phyloP scores from a whole-genome alignment of 2,888 invertebrate genomes.

The Ctena decussata region DNA sequence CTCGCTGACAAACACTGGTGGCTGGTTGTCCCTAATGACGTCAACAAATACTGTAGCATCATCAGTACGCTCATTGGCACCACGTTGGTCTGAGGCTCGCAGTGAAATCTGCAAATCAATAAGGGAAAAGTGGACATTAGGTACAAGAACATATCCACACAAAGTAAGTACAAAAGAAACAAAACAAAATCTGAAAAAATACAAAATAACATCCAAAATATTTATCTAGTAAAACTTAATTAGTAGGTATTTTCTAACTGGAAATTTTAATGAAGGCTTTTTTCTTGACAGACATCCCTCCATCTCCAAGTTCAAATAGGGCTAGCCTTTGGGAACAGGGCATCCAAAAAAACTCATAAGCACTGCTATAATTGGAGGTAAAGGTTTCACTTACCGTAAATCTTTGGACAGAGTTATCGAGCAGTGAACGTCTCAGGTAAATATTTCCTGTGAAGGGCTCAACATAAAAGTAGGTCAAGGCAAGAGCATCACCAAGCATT shows the following conservation, averaged over 20 bases:
- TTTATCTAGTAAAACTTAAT: no score
- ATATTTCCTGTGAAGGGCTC: conserved; percentile 74
- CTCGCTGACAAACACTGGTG: conserved; percentile 67
- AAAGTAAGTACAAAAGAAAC: no score
- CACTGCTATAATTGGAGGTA: no score
- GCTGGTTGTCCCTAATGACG: conserved; percentile 70
- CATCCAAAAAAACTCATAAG: no score
- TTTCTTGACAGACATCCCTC: no score
- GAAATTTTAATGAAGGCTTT: no score
- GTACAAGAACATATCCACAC: not conserved
- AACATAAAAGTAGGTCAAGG: conserved; percentile 70
- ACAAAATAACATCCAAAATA: no score
- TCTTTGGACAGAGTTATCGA: conserved; percentile 29
- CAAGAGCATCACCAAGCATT: not conserved
- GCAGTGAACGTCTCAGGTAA: conserved; percentile 65
- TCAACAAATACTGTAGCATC: conserved; percentile 71
- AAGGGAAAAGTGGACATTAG: not conserved
- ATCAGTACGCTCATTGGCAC: conserved; percentile 68
- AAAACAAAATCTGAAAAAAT: no score
- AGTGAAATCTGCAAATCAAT: conserved; percentile 61
- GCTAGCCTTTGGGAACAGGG: no score
- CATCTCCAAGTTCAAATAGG: no score
- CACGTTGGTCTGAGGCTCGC: conserved; percentile 72
- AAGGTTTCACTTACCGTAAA: conserved; percentile 70
- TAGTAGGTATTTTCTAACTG: no score